Evolutionary conservation across 2,113 vertebrate genomes (phyloP).

Genomic region (Chrysochloris asiatica): DNA sequence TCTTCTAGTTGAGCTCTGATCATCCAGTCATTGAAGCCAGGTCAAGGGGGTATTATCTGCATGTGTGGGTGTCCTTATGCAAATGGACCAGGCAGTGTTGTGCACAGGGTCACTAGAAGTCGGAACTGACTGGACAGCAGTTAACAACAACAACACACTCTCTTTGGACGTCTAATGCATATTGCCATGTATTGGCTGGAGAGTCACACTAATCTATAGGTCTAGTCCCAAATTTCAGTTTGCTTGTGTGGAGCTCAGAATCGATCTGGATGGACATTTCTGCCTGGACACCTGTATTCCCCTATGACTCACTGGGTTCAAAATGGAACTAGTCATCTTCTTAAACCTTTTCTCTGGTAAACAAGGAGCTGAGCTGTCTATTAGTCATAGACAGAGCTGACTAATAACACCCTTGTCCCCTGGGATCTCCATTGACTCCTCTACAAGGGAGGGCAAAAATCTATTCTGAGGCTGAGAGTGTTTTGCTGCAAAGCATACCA

Average conservation of each 20-base stretch:
- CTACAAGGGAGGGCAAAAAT: not conserved
- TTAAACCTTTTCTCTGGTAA: not conserved
- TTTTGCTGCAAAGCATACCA: not conserved
- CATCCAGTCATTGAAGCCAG: no score
- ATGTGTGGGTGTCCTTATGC: no score
- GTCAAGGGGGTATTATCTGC: no score
- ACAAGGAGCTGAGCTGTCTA: not conserved
- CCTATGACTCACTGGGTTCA: not conserved
- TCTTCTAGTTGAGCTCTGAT: no score
- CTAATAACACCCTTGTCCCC: not conserved
- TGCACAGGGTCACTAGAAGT: no score
- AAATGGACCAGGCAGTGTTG: no score
- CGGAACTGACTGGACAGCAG: no score
- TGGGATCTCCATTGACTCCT: not conserved
- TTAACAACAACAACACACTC: no score
- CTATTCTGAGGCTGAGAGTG: not conserved
- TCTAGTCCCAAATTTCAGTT: not conserved
- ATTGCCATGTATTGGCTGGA: not conserved
- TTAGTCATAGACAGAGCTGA: slow-evolving; percentile 1
- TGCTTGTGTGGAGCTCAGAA: not conserved
- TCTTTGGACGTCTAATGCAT: not conserved
- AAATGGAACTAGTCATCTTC: not conserved
- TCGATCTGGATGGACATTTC: not conserved
- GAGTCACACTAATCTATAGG: not conserved
- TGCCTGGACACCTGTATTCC: not conserved